A percentile compares a stretch with the other conserved stretches of the same genome.
Conservation (phyloP, 1,140 invertebrate genomes). For the Platyscapa corneri region DNA sequence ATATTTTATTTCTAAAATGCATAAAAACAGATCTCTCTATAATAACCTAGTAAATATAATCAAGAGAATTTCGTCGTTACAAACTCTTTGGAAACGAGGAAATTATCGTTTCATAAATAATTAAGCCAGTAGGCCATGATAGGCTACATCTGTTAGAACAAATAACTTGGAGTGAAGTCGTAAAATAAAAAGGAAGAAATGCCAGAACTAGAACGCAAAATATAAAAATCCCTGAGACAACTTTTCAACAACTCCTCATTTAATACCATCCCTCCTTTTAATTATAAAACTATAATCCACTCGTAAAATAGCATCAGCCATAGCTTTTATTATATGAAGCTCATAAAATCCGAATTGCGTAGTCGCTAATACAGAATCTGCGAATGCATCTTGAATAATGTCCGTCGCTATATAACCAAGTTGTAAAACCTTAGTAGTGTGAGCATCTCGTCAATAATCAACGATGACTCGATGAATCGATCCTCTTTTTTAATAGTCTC, state of each 20-base stretch:
- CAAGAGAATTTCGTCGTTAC: too few species aligned
- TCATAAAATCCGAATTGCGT: conserved; percentile 35
- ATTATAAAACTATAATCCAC: conserved; percentile 46
- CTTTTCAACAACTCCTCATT: conserved; percentile 13
- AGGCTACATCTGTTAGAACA: neutral
- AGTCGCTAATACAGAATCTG: conserved; percentile 29
- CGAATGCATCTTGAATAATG: conserved; percentile 35
- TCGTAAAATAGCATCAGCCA: conserved; percentile 37
- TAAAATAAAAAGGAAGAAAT: neutral
- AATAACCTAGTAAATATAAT: too few species aligned
- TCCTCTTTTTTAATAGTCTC: neutral
- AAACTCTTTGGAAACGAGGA: neutral
- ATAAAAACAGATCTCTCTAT: too few species aligned
- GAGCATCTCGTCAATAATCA: conserved; percentile 40
- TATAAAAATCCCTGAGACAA: conserved; percentile 18
- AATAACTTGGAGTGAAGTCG: neutral
- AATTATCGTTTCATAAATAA: neutral
- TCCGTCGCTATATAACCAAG: conserved; percentile 23
- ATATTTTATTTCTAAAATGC: too few species aligned
- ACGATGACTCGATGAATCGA: conserved; percentile 18
- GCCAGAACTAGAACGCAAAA: neutral
- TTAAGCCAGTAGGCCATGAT: neutral
- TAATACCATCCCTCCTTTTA: conserved; percentile 34
- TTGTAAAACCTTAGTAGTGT: conserved; percentile 20
- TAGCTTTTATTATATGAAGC: conserved; percentile 44